phyloP scores from a whole-genome alignment of 2,113 vertebrate genomes.

The Cyanoderma ruficeps region DNA sequence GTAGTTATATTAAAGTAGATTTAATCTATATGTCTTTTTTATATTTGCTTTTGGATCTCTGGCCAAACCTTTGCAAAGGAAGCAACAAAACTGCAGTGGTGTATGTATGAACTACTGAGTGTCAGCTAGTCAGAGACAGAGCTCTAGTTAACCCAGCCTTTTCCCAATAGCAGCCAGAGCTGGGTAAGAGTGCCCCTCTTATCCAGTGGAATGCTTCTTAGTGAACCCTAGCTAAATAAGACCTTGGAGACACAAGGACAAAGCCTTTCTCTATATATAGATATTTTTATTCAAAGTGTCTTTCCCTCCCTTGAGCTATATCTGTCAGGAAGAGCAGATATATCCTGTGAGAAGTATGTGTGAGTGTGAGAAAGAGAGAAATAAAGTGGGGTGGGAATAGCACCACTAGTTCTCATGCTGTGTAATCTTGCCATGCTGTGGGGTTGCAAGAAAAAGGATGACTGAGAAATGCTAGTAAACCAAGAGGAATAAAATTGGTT shows the following conservation, averaged over 20 bases:
- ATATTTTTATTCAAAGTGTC: constrained; percentile 48
- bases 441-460: constrained; percentile 5
- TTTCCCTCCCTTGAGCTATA: constrained; percentile 41
- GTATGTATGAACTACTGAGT: neutral
- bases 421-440: neutral
- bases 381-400: constrained; percentile 18
- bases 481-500: neutral
- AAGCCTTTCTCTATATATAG: neutral
- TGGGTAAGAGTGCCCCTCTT: neutral
- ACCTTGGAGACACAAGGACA: constrained; percentile 33
- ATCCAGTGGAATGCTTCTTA: neutral
- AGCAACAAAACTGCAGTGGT: neutral
- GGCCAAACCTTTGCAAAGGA: neutral
- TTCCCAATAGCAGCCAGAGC: neutral
- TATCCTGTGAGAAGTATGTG: constrained; percentile 22
- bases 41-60: neutral
- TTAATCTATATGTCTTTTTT: constrained; percentile 2
- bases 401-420: neutral
- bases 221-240: neutral
- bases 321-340: constrained; percentile 46
- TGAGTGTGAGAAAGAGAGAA: neutral
- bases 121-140: neutral
- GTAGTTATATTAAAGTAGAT: constrained; percentile 45
- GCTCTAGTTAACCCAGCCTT: neutral
- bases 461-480: constrained; percentile 11